phyloP scores from a whole-genome alignment of 2,888 invertebrate species.

The Chydorus sphaericus region DNA sequence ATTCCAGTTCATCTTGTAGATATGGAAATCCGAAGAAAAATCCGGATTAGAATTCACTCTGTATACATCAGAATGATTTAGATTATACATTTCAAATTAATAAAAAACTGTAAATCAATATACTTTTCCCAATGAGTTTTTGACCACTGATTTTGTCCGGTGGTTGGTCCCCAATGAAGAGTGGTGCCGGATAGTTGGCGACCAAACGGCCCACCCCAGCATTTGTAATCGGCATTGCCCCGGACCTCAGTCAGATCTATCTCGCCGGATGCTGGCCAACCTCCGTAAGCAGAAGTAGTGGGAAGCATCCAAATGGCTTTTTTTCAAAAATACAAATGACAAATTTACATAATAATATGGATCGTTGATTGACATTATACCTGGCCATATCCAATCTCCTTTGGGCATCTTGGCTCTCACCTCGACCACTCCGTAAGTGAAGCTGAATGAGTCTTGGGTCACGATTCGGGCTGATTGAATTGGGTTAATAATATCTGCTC shows the following conservation, averaged over 20 bases:
- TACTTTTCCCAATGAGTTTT: constrained; percentile 23
- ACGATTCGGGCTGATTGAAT: constrained; percentile 25
- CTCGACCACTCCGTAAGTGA: constrained; percentile 25
- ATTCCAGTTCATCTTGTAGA: constrained; percentile 26
- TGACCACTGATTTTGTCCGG: constrained; percentile 21
- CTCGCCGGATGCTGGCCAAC: constrained; percentile 30
- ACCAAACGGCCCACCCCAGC: constrained; percentile 13
- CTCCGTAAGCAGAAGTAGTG: constrained; percentile 25
- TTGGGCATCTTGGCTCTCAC: constrained; percentile 25
- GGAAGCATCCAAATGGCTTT: constrained; percentile 28
- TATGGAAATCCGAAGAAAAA: constrained; percentile 23
- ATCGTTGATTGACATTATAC: neutral
- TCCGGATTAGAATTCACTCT: neutral
- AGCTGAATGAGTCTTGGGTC: constrained; percentile 21
- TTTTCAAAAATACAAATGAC: neutral
- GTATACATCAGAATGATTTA: neutral
- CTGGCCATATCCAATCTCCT: constrained; percentile 29
- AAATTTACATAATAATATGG: neutral
- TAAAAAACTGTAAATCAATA: neutral
- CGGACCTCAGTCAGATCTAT: constrained; percentile 30
- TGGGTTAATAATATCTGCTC: constrained; percentile 22
- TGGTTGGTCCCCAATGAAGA: constrained; percentile 30
- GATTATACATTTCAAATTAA: neutral
- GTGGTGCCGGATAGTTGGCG: constrained; percentile 26
- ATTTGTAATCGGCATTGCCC: constrained; percentile 24